Evolutionary conservation across 1,140 invertebrate species (phyloP), one percentile per base, ranked within the genome.

Genomic region (Zaprionus inermis): DNA sequence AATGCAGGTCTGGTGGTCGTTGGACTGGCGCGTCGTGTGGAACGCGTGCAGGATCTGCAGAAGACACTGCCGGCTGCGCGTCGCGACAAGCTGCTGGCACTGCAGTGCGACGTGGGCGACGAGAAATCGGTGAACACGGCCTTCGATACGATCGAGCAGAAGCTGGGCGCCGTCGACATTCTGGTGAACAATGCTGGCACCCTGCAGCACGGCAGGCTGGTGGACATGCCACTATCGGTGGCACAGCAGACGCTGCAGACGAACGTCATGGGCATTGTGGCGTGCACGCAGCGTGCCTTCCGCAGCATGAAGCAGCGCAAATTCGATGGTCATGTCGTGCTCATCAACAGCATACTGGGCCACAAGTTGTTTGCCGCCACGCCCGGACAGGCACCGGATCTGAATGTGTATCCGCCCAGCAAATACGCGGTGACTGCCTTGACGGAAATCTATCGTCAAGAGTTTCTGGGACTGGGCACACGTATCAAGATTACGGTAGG

Each of bases 251-350:
- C n/a, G 7, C n/a, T 44, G 6, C 38, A 44, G n/a, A 44, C 38
- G 1, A 44, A 44, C n/a, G 2, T 44, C n/a, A 44, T 44, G 38
- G 38, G 38, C 38, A 44, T 44, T 6, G 38, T 44, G 7, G 38
- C 38, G 38, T 44, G 38, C n/a, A 44, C 38, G 9, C 38, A 44
- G n/a, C 38, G 38, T 16, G 38, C 38, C 38, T 44, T 44, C 38
- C 38, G 38, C 38, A 44, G n/a, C 38, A 44, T 44, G 38, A 44
- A 44, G 38, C n/a, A 44, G 38, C 38, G 38, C 38, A 44, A 44
- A 3, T 44, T 44, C n/a, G 16, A 44, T 44, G 38, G 38, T 7
- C 38, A 44, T n/a, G 38, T 44, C n/a, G n/a, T 44, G 6, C n/a
- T 44, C 2, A 44, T 44, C 38, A 44, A 44, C 38, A 44, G 38